Conservation (phyloP, 2,113 vertebrate species). For the Pseudorectes ferrugineus region DNA sequence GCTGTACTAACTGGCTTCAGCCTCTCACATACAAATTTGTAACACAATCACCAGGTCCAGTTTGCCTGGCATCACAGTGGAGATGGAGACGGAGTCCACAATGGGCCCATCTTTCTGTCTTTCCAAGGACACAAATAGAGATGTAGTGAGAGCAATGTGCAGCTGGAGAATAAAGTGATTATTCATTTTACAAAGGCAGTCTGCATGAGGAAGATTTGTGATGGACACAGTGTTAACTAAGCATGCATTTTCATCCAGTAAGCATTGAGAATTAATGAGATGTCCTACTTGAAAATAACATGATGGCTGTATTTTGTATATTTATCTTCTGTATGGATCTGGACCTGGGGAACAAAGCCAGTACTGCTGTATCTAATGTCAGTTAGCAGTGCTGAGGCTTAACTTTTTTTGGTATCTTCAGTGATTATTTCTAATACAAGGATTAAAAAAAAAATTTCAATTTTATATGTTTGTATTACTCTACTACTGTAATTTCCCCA, state of each 20-base stretch:
- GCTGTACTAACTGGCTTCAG: fast-evolving
- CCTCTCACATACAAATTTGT: not conserved
- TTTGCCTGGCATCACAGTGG: not conserved
- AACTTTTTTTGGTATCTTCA: not conserved
- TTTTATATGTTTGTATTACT: not conserved
- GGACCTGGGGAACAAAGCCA: not conserved
- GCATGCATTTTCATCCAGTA: not conserved
- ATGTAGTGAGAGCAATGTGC: not conserved
- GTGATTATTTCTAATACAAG: not conserved
- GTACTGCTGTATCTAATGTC: not conserved
- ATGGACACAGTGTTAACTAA: not conserved
- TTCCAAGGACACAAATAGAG: not conserved
- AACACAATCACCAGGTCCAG: not conserved
- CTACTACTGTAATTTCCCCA: not conserved
- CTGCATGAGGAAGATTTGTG: not conserved
- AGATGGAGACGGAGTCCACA: fast-evolving
- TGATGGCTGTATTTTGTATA: fast-evolving
- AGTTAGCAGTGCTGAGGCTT: not conserved
- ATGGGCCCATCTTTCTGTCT: fast-evolving
- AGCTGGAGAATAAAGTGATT: not conserved
- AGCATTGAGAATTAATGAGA: not conserved
- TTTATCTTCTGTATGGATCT: not conserved
- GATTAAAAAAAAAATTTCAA: not conserved
- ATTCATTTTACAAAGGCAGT: not conserved
- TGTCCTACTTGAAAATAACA: not conserved